These are phyloP conservation scores for Sander vitreus DNA, from an alignment of 2,113 vertebrate genomes.

Conservation along the genomic window DNA sequence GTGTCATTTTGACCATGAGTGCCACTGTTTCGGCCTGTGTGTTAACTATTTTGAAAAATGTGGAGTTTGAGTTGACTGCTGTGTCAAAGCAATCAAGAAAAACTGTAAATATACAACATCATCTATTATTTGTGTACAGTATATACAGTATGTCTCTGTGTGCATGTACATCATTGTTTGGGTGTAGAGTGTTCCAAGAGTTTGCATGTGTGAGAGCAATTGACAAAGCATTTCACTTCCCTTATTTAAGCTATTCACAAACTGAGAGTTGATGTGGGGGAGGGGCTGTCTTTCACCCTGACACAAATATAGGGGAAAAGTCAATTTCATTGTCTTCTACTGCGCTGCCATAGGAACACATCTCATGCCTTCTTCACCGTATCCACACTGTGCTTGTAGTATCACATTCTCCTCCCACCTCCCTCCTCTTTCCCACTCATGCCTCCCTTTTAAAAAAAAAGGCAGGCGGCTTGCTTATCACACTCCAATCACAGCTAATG, in stretches of 20 bases:
- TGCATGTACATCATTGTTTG: slow-evolving; percentile 18
- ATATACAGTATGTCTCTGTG: neutral
- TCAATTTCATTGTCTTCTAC: slow-evolving; percentile 50
- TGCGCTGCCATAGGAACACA: slow-evolving; percentile 43
- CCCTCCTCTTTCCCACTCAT: slow-evolving; percentile 35
- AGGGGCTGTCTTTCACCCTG: slow-evolving; percentile 54
- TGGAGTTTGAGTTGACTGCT: too few relatives aligned
- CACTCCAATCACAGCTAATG: slow-evolving; percentile 79
- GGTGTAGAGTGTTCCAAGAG: slow-evolving; percentile 1
- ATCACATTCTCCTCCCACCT: slow-evolving; percentile 32
- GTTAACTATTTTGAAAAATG: too few relatives aligned
- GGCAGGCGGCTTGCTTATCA: slow-evolving; percentile 77
- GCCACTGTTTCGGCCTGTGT: too few relatives aligned
- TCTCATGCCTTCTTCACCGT: slow-evolving; percentile 52
- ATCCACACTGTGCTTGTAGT: slow-evolving; percentile 51
- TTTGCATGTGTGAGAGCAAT: slow-evolving; percentile 29
- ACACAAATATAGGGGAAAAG: slow-evolving; percentile 61
- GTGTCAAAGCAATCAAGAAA: too few relatives aligned
- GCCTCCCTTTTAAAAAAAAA: slow-evolving; percentile 68
- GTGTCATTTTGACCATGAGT: too few relatives aligned
- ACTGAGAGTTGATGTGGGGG: slow-evolving; percentile 37
- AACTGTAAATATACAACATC: slow-evolving; percentile 37
- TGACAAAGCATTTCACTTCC: slow-evolving; percentile 55
- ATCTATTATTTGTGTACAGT: slow-evolving; percentile 39
- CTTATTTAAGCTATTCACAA: slow-evolving; percentile 50